Conservation (phyloP, 2,888 invertebrate species). For the Melieria crassipennis region DNA sequence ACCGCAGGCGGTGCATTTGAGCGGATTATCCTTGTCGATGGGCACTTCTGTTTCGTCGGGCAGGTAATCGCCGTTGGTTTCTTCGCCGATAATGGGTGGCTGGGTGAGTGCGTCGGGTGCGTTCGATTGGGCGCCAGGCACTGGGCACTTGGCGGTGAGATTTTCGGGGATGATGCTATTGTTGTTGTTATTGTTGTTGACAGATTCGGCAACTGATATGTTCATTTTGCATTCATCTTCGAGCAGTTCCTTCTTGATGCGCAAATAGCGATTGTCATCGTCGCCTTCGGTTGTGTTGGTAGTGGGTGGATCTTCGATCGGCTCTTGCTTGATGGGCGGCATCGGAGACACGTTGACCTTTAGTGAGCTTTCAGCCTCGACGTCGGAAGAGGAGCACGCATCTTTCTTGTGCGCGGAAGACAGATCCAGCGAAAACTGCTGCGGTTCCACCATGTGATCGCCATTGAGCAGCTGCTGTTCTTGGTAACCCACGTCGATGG, state of each 20-base stretch:
- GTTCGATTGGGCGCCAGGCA: constrained; percentile 5
- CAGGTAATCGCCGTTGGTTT: constrained; percentile 37
- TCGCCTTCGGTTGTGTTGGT: constrained; percentile 36
- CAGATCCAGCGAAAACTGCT: constrained; percentile 44
- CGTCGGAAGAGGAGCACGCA: background rate
- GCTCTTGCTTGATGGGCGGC: constrained; percentile 47
- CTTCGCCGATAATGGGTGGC: constrained; percentile 17
- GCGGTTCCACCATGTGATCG: constrained; percentile 8
- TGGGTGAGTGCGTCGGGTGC: constrained; percentile 2
- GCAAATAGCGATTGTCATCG: constrained; percentile 51
- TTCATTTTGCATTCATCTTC: constrained; percentile 45
- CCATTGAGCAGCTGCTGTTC: constrained; percentile 12
- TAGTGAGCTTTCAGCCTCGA: constrained; percentile 13
- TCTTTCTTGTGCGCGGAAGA: constrained; percentile 37
- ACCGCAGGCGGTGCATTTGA: constrained; percentile 90
- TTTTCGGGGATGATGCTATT: constrained; percentile 46
- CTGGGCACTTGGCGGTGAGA: constrained; percentile 43
- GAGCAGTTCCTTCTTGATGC: constrained; percentile 56
- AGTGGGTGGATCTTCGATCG: constrained; percentile 44
- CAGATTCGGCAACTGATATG: constrained; percentile 42
- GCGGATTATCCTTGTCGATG: constrained; percentile 90
- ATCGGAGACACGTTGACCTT: constrained; percentile 8
- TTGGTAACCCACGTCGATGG: constrained; percentile 43
- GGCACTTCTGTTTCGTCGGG: constrained; percentile 80
- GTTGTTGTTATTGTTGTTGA: constrained; percentile 29